These are phyloP conservation scores for Lepidochitona cinerea DNA, from an alignment of 2,888 invertebrate genomes.

Conservation along the genomic window DNA sequence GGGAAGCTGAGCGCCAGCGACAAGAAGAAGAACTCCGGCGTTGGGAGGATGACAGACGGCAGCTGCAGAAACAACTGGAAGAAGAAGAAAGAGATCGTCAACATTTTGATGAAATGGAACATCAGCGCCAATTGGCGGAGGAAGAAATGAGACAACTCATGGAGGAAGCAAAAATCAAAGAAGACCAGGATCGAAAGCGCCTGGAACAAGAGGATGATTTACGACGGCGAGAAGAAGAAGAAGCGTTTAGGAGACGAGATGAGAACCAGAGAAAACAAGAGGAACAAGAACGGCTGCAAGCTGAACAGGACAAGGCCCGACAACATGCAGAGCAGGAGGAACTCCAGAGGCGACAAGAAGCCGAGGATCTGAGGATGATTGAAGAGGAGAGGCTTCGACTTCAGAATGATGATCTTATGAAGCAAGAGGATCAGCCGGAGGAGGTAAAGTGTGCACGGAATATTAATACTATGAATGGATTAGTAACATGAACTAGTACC, in stretches of 20 bases:
- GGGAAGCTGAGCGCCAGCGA: conserved; percentile 14
- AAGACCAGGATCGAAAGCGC: conserved; percentile 1
- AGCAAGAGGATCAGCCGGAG: background rate
- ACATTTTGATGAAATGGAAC: conserved; percentile 23
- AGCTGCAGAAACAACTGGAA: conserved; percentile 21
- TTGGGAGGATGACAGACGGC: conserved; percentile 5
- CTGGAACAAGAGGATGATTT: background rate
- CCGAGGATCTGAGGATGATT: background rate
- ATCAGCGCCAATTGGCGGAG: background rate
- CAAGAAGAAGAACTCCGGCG: conserved; percentile 15
- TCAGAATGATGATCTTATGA: background rate
- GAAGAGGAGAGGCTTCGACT: background rate
- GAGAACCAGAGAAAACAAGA: conserved; percentile 1
- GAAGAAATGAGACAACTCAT: background rate
- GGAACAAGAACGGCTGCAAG: conserved; percentile 1
- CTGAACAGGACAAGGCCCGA: background rate
- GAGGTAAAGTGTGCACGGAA: background rate
- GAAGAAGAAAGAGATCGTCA: conserved; percentile 31
- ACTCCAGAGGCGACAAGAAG: background rate
- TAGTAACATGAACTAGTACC: no score
- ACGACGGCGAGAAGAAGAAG: conserved; percentile 2
- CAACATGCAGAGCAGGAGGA: background rate
- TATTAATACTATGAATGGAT: no score
- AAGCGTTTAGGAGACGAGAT: background rate
- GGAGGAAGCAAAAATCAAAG: background rate